Evolutionary conservation across 1,140 invertebrate species (phyloP).

Genomic region (Condylostylus longicornis): DNA sequence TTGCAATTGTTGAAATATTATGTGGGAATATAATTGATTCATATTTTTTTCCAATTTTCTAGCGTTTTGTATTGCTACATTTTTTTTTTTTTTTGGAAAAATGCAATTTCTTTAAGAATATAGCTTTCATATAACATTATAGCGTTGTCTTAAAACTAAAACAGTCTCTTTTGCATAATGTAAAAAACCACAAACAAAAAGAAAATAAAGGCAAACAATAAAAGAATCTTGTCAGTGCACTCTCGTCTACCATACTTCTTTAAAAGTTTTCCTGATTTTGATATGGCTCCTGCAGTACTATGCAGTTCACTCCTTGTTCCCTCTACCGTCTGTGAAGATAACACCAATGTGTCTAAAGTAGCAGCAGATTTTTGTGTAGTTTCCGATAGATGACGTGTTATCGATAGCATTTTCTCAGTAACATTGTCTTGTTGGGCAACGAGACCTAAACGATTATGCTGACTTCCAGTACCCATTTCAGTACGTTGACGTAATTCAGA

Average conservation of each 20-base stretch:
- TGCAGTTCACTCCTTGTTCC: conserved; percentile 73
- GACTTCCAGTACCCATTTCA: conserved; percentile 6
- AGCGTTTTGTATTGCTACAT: too few species aligned
- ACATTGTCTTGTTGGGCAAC: conserved; percentile 38
- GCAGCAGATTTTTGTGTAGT: conserved; percentile 73
- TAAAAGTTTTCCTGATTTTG: conserved; percentile 75
- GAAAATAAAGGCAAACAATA: conserved; percentile 80
- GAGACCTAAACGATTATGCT: conserved; percentile 23
- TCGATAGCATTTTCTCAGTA: conserved; percentile 68
- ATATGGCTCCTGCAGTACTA: conserved; percentile 69
- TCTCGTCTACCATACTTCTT: conserved; percentile 88
- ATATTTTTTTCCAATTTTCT: too few species aligned
- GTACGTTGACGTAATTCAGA: conserved; percentile 40
- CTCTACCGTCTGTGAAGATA: conserved; percentile 44
- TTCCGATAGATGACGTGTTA: conserved; percentile 69
- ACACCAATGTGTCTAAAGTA: conserved; percentile 67
- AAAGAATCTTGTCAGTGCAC: conserved; percentile 84
- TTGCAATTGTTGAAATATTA: too few species aligned
- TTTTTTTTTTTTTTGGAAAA: too few species aligned
- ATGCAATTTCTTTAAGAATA: too few species aligned
- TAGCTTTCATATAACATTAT: too few species aligned
- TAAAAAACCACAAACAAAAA: conserved; percentile 85
- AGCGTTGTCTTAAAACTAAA: conserved; percentile 36
- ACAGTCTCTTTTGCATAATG: conserved; percentile 77
- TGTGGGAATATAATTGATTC: too few species aligned